Evolutionary conservation across 2,113 vertebrate species (phyloP).

Genomic region (Catharus fuscescens): DNA sequence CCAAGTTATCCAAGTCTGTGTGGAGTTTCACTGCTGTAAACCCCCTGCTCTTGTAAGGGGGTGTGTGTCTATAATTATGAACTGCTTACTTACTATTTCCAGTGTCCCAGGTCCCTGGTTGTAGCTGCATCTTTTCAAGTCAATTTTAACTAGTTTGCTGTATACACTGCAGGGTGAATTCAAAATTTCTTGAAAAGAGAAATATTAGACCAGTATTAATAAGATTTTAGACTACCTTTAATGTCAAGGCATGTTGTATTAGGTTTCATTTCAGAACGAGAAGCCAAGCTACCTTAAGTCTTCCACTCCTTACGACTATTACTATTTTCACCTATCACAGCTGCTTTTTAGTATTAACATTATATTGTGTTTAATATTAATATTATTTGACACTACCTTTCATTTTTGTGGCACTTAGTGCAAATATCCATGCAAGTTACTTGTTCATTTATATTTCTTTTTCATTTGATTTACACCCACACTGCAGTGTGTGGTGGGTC

Average conservation of each 20-base stretch:
- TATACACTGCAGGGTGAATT: background rate
- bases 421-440: background rate
- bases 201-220: background rate
- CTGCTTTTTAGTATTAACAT: background rate
- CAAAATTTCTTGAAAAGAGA: background rate
- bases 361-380: background rate
- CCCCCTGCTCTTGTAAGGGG: background rate
- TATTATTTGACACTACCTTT: background rate
- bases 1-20: background rate
- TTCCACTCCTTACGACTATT: background rate
- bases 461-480: constrained; percentile 41
- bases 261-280: background rate
- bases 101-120: background rate
- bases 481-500: constrained; percentile 59
- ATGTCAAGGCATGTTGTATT: background rate
- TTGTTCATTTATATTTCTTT: constrained; percentile 42
- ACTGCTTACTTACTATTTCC: background rate
- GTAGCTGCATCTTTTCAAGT: background rate
- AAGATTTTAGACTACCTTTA: background rate
- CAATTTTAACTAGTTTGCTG: background rate
- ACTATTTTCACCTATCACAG: background rate
- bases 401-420: background rate
- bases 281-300: background rate
- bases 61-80: background rate
- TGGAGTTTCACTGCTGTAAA: background rate